These are phyloP conservation scores for Protomyctophum bolini DNA, from an alignment of 2,113 vertebrate species.

Conservation along the genomic window DNA sequence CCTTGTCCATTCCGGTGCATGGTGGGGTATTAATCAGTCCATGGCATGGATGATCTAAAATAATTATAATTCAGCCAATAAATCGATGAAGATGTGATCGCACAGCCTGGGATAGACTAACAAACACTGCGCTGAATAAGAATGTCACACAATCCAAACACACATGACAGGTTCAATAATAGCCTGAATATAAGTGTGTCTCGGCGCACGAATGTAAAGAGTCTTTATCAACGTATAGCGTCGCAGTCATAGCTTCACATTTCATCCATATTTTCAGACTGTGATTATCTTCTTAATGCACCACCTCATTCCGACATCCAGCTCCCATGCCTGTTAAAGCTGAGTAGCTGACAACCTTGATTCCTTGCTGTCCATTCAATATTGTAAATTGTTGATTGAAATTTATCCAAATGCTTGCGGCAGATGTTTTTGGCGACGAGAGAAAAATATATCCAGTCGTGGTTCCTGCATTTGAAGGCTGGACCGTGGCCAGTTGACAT, in stretches of 20 bases:
- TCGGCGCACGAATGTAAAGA: constrained; percentile 8
- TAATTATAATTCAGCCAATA: too few relatives aligned
- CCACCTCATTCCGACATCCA: constrained; percentile 41
- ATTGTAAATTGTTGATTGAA: background rate
- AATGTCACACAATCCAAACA: constrained; percentile 12
- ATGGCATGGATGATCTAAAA: too few relatives aligned
- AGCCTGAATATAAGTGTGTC: constrained; percentile 5
- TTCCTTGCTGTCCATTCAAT: constrained; percentile 2
- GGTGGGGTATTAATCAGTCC: too few relatives aligned
- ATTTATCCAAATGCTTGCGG: constrained; percentile 43
- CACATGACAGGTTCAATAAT: background rate
- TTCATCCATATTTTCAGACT: constrained; percentile 47
- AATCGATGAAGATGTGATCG: too few relatives aligned
- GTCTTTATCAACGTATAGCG: constrained; percentile 25
- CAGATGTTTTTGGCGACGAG: constrained; percentile 43
- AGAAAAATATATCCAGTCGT: constrained; percentile 32
- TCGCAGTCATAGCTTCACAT: constrained; percentile 61
- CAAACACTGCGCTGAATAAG: background rate
- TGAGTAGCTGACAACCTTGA: constrained; percentile 8
- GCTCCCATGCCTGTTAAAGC: constrained; percentile 27
- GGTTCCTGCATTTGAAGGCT: constrained; percentile 47
- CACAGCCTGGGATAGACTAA: background rate
- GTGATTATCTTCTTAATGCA: constrained; percentile 32
- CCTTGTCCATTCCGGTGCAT: too few relatives aligned
- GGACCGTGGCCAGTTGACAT: constrained; percentile 77